phyloP scores from a whole-genome alignment of 2,113 vertebrate genomes.

The Hepsetus odoe region DNA sequence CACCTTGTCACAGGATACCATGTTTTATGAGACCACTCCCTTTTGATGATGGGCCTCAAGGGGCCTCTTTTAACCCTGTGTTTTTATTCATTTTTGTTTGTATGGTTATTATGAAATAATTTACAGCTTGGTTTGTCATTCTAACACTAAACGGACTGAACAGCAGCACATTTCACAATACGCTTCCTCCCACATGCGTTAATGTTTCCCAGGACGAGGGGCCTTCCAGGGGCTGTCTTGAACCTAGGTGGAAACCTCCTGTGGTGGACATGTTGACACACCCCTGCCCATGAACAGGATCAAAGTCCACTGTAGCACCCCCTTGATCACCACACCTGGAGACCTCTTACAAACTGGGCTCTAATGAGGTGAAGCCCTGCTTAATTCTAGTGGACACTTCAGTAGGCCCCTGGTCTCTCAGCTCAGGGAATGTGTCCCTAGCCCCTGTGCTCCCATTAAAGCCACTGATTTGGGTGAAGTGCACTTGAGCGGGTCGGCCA shows the following conservation, averaged over 20 bases:
- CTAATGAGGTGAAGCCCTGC: constrained; percentile 65
- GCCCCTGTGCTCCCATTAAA: constrained; percentile 52
- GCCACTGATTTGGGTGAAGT: constrained; percentile 46
- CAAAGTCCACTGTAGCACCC: constrained; percentile 59
- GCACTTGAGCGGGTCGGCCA: constrained; percentile 57
- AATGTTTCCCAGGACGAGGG: constrained; percentile 32
- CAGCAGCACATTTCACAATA: background rate
- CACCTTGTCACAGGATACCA: background rate
- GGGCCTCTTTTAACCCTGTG: background rate
- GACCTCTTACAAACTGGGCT: constrained; percentile 53
- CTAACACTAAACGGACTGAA: too few relatives aligned
- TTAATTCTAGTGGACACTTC: constrained; percentile 41
- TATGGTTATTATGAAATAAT: too few relatives aligned
- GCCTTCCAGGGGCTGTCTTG: background rate
- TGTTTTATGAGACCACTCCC: constrained; percentile 18
- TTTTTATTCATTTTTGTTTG: too few relatives aligned
- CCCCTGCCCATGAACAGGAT: constrained; percentile 57
- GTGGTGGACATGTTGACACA: constrained; percentile 56
- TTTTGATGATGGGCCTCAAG: constrained; percentile 14
- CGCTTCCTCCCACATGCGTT: background rate
- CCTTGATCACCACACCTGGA: constrained; percentile 68
- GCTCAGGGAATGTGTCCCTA: constrained; percentile 52
- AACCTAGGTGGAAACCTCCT: constrained; percentile 25
- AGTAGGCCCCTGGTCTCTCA: constrained; percentile 37
- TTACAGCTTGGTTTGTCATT: too few relatives aligned